phyloP scores from a whole-genome alignment of 2,113 vertebrate species.

The Gymnorhina tibicen region DNA sequence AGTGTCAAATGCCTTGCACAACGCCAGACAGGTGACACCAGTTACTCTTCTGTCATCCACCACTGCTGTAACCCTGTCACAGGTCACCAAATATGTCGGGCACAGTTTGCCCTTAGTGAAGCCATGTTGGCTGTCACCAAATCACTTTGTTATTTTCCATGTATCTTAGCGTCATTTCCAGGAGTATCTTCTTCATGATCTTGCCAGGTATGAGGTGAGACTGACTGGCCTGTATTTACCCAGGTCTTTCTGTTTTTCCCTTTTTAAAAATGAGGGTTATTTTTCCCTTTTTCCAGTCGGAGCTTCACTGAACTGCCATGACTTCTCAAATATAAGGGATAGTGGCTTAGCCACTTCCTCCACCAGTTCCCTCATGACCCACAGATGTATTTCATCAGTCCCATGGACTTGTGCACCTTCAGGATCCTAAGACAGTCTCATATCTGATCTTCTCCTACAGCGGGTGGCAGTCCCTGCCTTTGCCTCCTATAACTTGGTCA shows the following conservation, averaged over 20 bases:
- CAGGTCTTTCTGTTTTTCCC: neutral
- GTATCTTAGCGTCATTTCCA: neutral
- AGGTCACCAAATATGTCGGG: fast-evolving
- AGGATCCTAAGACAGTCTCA: neutral
- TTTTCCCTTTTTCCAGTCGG: neutral
- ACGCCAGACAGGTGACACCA: too few relatives aligned
- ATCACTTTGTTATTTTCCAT: neutral
- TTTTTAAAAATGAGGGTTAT: neutral
- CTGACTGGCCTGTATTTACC: neutral
- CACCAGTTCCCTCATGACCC: neutral
- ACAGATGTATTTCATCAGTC: neutral
- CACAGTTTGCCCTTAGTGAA: neutral
- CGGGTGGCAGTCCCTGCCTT: neutral
- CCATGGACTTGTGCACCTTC: neutral
- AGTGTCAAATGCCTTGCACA: neutral
- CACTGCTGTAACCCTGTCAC: neutral
- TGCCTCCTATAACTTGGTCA: neutral
- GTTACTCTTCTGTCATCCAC: neutral
- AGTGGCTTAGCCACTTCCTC: neutral
- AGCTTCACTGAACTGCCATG: neutral
- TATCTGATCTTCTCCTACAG: neutral
- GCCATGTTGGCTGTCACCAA: neutral
- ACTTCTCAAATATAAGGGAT: neutral
- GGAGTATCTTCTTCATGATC: neutral
- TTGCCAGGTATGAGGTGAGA: neutral